Conservation (phyloP, 2,113 vertebrate species). For the Astur gentilis region DNA sequence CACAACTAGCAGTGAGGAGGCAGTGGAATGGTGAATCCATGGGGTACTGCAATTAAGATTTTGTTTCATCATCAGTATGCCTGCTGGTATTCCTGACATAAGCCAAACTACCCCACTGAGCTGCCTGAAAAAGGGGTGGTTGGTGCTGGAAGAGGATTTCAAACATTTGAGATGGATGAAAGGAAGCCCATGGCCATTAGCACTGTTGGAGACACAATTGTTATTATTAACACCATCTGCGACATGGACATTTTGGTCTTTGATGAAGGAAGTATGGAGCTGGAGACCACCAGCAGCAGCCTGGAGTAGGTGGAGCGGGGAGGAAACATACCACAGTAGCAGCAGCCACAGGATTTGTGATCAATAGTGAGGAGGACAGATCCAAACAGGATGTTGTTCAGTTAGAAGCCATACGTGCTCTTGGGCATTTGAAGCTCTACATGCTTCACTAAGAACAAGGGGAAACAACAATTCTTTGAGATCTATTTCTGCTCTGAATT, state of each 20-base stretch:
- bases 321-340: slow-evolving; percentile 33
- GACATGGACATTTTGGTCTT: background rate
- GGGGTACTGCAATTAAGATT: background rate
- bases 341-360: slow-evolving; percentile 15
- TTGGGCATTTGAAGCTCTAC: background rate
- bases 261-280: slow-evolving; percentile 31
- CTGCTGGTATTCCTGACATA: background rate
- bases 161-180: slow-evolving; percentile 43
- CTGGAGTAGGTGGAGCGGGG: background rate
- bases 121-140: slow-evolving; percentile 1
- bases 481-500: slow-evolving; percentile 48
- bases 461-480: background rate
- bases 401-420: background rate
- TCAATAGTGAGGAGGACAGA: background rate
- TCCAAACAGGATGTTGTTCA: background rate
- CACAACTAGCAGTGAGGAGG: background rate
- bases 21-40: background rate
- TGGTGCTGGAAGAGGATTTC: background rate
- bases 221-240: slow-evolving; percentile 58
- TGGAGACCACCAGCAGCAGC: slow-evolving; percentile 50
- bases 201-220: slow-evolving; percentile 44
- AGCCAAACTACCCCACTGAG: background rate
- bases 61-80: background rate
- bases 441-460: background rate
- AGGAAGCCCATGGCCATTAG: slow-evolving; percentile 38